Evolutionary conservation across 2,797 vertebrate genomes (phyloP).

Genomic region (Discoglossus pictus): DNA sequence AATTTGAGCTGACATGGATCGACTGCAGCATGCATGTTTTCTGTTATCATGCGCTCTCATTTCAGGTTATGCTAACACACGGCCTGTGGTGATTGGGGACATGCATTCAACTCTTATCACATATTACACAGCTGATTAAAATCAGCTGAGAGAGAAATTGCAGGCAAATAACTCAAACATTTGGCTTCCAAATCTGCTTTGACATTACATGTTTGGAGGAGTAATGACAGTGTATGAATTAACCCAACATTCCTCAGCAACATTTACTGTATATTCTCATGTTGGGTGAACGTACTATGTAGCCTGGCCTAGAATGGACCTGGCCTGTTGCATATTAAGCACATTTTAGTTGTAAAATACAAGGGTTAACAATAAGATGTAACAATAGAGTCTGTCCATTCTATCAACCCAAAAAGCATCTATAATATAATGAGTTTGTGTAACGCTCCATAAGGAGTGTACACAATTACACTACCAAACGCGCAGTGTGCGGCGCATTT

Average conservation of each 20-base stretch:
- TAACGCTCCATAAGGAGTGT: too few species aligned
- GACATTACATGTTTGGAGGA: slow-evolving; percentile 67
- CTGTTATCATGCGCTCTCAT: slow-evolving; percentile 62
- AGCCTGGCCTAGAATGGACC: too few species aligned
- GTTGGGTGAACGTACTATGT: too few species aligned
- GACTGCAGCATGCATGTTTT: slow-evolving; percentile 52
- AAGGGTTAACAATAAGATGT: too few species aligned
- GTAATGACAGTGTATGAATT: slow-evolving; percentile 71
- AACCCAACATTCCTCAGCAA: slow-evolving; percentile 68
- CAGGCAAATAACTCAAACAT: slow-evolving; percentile 61
- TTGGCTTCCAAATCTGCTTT: slow-evolving; percentile 64
- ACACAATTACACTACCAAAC: too few species aligned
- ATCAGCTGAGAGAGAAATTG: slow-evolving; percentile 68
- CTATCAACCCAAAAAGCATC: too few species aligned
- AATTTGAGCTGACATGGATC: slow-evolving; percentile 58
- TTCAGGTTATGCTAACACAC: slow-evolving; percentile 62
- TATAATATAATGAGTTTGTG: too few species aligned
- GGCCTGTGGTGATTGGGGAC: slow-evolving; percentile 60
- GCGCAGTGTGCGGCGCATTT: too few species aligned
- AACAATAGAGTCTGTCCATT: too few species aligned
- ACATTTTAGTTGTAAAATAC: too few species aligned
- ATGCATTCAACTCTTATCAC: slow-evolving; percentile 65
- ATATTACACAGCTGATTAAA: slow-evolving; percentile 55
- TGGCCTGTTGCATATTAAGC: too few species aligned
- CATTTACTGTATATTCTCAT: slow-evolving; percentile 48